Evolutionary conservation across 1,140 invertebrate genomes (phyloP).

Genomic region (Hesperophylax magnus): DNA sequence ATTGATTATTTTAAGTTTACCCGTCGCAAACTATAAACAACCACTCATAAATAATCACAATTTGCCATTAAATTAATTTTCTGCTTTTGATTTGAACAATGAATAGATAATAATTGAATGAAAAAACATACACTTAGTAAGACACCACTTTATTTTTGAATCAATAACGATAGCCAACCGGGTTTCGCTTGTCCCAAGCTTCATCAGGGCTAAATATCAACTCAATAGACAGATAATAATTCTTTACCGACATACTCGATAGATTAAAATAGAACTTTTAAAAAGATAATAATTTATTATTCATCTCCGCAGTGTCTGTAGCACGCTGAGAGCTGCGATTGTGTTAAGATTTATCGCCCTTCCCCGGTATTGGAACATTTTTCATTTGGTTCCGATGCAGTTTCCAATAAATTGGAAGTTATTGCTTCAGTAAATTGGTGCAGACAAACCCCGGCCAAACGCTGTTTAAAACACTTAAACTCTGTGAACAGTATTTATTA

Average conservation of each 20-base stretch:
- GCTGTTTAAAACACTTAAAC: constrained; percentile 53
- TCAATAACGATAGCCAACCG: too few species aligned
- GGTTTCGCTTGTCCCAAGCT: too few species aligned
- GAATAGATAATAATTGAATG: neutral
- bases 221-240: too few species aligned
- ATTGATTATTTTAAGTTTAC: too few species aligned
- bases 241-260: too few species aligned
- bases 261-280: too few species aligned
- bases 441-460: constrained; percentile 35
- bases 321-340: neutral
- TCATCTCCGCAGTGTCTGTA: neutral
- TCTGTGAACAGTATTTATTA: constrained; percentile 11
- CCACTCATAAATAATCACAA: too few species aligned
- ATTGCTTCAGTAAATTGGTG: constrained; percentile 48
- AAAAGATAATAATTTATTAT: too few species aligned
- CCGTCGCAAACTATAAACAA: too few species aligned
- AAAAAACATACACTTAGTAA: too few species aligned
- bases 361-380: constrained; percentile 18
- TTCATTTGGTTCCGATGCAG: constrained; percentile 47
- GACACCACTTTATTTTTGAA: too few species aligned
- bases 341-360: neutral
- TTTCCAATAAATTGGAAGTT: constrained; percentile 55
- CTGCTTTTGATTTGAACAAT: neutral
- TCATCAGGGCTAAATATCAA: too few species aligned
- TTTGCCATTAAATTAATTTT: neutral